Base-by-base conservation (phyloP, 2,797 vertebrate species). In the Epinephelus awoara region DNA sequence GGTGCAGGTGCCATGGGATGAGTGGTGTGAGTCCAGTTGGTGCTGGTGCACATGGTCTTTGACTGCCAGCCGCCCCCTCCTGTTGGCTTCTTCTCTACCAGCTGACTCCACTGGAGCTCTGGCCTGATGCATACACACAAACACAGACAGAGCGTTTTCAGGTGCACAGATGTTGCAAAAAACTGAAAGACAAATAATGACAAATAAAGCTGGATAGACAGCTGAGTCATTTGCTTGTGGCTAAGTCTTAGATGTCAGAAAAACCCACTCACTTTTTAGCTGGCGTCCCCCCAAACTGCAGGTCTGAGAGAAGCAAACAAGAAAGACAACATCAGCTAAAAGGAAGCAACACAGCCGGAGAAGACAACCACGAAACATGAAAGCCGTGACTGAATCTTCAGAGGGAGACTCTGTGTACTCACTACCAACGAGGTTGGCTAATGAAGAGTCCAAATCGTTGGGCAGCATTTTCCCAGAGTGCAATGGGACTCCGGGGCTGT, bases 391-490 rank as follows among this genome's bases (percentile, higher is more conserved):
- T 63, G 47, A 72, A 62, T 69, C 63, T 76, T 57, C 42, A 38
- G 46, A 68, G 51, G 78, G 56, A 52, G 47, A 44, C 4, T 7
- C 44, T 18, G 56, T 50, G 9, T 46, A 95, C 96, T 96, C 94
- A 99, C 97, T 98, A 90, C 96, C 96, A 88, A 97, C 95, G 21
- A 97, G 93, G 91, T 96, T 97, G 82, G 96, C 95, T 93, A 98
- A 95, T 75, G 97, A 98, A 10, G 96, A 96, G 89, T 98, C 96
- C 0, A 97, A 93, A 87, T 97, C 96, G 57, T 93, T 96, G 88
- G 95, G 96, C 82, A 96, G 84, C 88, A 97, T 95, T 91, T 95
- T 96, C 79, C 92, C 94, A 75, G 94, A 91, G 91, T 96, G 94
- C 79, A 95, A 71, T 4, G 82, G 93, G 82, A 91, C 88, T 89